Evolutionary conservation across 2,888 invertebrate species (phyloP), one percentile per base, ranked within the genome.

Genomic region (Subacronicta megacephala): DNA sequence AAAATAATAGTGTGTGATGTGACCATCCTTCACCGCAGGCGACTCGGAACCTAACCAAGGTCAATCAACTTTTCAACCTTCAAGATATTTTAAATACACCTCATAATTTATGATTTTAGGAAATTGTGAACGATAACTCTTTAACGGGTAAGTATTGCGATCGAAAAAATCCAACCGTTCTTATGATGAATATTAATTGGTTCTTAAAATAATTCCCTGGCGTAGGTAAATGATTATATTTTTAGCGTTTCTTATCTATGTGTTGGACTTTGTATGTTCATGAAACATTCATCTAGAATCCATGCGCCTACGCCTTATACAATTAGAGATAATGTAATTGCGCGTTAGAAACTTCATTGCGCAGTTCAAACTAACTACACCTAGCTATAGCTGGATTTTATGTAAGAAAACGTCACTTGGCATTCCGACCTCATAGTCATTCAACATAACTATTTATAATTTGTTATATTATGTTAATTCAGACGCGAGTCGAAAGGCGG

Each of bases 381-480:
- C 44, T 45, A 58, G 46, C 16, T 46, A 52, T 45, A 23, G 37
- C 51, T 45, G 44, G 38, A 36, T 41, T 67, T 35, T 62, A 63
- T 55, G 41, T 58, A 58, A 58, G 49, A 62, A 71, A 72, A 72
- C 74, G 65, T 70, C 73, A 69, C 59, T 62, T 65, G 57, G 50
- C 74, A 78, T 78, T 75, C 73, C 73, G 71, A 75, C 77, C 77
- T 78, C 69, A 77, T 62, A 69, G 62, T 72, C 62, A 76, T 77
- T 68, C 64, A 65, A 66, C 64, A 68, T 69, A 67, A 66, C 81
- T 80, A 73, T 72, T 75, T 81, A 80, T 84, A 83, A 83, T 86
- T 83, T 84, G 82, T 87, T 84, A 82, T 83, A 87, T 85, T 88
- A 90, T 90, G 90, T 83, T 88, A 91, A 90, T 88, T 82, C 75